Base-by-base conservation (phyloP, 2,888 invertebrate species). In the Synanthedon myopaeformis region DNA sequence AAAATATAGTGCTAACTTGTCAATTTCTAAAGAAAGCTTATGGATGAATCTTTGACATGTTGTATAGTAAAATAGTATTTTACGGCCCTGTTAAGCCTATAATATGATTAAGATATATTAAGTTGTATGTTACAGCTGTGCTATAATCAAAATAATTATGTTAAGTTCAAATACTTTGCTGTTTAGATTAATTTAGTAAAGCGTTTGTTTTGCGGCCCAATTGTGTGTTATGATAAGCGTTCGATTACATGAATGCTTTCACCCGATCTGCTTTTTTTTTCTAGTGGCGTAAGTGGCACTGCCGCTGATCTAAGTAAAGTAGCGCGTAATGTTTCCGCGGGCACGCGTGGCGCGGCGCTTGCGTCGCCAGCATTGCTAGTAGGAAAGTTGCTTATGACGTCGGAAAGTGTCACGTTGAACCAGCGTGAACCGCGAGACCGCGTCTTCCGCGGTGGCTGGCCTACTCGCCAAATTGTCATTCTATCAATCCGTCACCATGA, bases 381-480 rank as follows among this genome's bases (percentile, higher is more conserved):
- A 87, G 84, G 87, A 87, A 87, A 87, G 87, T 87, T 85, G 83
- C 81, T 82, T 80, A 81, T 85, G 85, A 84, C 82, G 83, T 82
- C 74, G 74, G 74, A 79, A 88, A 88, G 88, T 88, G 84, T 88
- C 84, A 87, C 88, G 74, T 80, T 87, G 88, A 88, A 87, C 88
- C 77, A 85, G 69, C 76, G 76, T 88, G 88, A 88, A 87, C 88
- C 79, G 76, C 73, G 73, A 1, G 72, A 70, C 77, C 69, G 71
- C 75, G 82, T 82, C 82, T 83, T 82, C 82, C 73, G 76, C 73
- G 72, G 74, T 76, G 67, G 64, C 74, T 85, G 86, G 78, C 85
- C 85, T 84, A 87, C 86, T 86, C 84, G 81, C 80, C 65, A 82
- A 84, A 79, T 79, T 83, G 84, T 83, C 83, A 85, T 82, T 82